phyloP scores from a whole-genome alignment of 2,113 vertebrate species.

The Erinaceus europaeus region DNA sequence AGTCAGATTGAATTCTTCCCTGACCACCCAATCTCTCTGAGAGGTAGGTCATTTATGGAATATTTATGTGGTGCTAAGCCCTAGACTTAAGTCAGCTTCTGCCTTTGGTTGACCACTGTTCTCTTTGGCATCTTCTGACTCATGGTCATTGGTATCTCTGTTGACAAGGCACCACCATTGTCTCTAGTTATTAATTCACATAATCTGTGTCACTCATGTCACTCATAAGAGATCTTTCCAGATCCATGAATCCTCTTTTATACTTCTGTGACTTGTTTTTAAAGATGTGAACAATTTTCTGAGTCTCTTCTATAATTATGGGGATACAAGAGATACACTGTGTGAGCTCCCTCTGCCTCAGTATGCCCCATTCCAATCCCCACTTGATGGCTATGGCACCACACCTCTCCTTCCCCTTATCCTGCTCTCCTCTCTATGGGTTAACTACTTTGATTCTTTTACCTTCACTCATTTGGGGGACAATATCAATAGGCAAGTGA shows the following conservation, averaged over 20 bases:
- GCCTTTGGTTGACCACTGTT: not conserved
- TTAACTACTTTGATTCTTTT: too few relatives aligned
- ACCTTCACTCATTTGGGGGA: too few relatives aligned
- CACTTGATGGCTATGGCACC: not conserved
- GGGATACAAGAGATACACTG: not conserved
- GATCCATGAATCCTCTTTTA: too few relatives aligned
- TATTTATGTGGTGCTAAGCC: not conserved
- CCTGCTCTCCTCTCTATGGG: too few relatives aligned
- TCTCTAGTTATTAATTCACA: not conserved
- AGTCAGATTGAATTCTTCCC: slow-evolving; percentile 6
- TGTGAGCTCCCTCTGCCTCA: not conserved
- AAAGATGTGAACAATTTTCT: not conserved
- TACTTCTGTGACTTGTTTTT: not conserved
- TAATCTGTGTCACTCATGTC: not conserved
- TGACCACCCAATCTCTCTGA: not conserved
- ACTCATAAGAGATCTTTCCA: not conserved
- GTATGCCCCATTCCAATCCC: not conserved
- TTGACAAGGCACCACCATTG: not conserved
- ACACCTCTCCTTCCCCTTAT: too few relatives aligned
- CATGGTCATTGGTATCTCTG: not conserved
- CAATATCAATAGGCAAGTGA: too few relatives aligned
- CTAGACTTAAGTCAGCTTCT: not conserved
- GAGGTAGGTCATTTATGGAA: not conserved
- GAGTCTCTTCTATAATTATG: not conserved
- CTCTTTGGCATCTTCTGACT: not conserved